A percentile compares a stretch with the other conserved stretches of the same genome.
Evolutionary conservation across 2,797 vertebrate species (phyloP).

Genomic region (Sciurus carolinensis): DNA sequence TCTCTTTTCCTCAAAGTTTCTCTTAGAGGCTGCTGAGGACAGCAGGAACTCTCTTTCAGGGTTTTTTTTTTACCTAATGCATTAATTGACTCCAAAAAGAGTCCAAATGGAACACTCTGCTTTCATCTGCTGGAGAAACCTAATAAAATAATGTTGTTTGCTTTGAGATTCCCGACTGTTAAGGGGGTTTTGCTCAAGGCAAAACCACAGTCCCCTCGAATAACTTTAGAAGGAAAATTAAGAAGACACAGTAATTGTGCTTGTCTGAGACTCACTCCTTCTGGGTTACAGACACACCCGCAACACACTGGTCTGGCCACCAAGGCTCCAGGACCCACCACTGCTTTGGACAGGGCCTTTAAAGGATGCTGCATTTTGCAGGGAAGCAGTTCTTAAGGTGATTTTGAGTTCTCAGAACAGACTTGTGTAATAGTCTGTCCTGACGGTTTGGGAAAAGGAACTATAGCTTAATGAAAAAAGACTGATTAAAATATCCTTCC

Average conservation of each 20-base stretch:
- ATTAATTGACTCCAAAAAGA: conserved; percentile 80
- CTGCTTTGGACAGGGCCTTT: not conserved
- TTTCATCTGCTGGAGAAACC: conserved; percentile 82
- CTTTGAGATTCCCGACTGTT: conserved; percentile 79
- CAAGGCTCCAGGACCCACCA: fast-evolving
- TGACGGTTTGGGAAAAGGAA: not conserved
- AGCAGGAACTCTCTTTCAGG: conserved; percentile 43
- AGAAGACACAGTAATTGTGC: conserved; percentile 71
- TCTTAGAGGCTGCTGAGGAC: conserved; percentile 11
- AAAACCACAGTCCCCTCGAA: conserved; percentile 78
- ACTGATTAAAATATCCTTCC: not conserved
- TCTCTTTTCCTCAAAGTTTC: not conserved
- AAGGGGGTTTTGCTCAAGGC: conserved; percentile 81
- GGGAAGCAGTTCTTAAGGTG: not conserved
- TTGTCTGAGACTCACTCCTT: conserved; percentile 66
- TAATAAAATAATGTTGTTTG: conserved; percentile 83
- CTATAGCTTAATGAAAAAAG: not conserved
- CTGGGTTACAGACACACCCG: not conserved
- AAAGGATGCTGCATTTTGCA: not conserved
- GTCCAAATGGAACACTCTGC: conserved; percentile 71
- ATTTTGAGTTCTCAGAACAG: not conserved
- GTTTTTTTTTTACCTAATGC: conserved; percentile 81
- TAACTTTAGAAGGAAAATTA: conserved; percentile 78
- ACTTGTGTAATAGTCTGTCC: not conserved
- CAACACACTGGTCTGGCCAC: not conserved